phyloP scores from a whole-genome alignment of 2,888 invertebrate species.

The Antheraea yamamai region DNA sequence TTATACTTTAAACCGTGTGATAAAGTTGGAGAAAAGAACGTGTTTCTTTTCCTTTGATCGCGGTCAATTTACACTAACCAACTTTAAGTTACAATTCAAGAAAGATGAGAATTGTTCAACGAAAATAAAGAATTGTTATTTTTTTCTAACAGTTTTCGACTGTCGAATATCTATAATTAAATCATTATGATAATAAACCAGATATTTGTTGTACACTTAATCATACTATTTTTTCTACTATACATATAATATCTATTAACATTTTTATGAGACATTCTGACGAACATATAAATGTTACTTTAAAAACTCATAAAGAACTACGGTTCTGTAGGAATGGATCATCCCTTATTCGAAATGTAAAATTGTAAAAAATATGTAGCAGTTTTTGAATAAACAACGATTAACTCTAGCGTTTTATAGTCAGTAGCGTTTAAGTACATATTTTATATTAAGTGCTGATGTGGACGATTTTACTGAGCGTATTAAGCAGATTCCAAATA shows the following conservation, averaged over 20 bases:
- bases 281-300: not conserved
- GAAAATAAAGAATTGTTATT: too few species aligned
- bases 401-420: slow-evolving; percentile 37
- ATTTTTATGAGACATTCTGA: not conserved
- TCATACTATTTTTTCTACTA: not conserved
- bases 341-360: slow-evolving; percentile 33
- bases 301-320: not conserved
- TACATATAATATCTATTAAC: not conserved
- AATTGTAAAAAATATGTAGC: slow-evolving; percentile 52
- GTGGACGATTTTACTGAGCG: not conserved
- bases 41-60: too few species aligned
- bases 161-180: not conserved
- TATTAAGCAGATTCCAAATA: not conserved
- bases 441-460: not conserved
- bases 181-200: not conserved
- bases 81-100: not conserved
- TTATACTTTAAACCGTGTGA: too few species aligned
- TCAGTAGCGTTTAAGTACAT: slow-evolving; percentile 12
- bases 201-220: not conserved
- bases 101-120: not conserved
- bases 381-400: slow-evolving; percentile 56
- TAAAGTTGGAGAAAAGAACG: too few species aligned
- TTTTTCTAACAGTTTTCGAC: not conserved
- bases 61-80: too few species aligned
- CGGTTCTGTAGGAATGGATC: not conserved